Conservation (phyloP, 2,797 vertebrate genomes). For the Clarias pachynema region DNA sequence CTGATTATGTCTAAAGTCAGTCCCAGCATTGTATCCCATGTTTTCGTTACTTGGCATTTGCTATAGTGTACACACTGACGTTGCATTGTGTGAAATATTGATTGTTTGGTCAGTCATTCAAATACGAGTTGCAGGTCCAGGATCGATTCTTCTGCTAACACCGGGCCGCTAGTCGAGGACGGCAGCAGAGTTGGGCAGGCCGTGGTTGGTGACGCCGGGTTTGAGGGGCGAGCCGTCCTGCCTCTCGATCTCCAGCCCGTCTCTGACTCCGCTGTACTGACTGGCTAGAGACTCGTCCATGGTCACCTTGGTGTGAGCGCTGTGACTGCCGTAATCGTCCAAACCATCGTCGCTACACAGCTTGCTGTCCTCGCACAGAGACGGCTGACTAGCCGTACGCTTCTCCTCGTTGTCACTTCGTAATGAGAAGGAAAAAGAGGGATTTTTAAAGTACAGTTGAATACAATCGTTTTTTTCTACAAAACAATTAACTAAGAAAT, state of each 20-base stretch:
- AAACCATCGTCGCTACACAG: slow-evolving; percentile 84
- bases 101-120: slow-evolving; percentile 47
- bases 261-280: slow-evolving; percentile 85
- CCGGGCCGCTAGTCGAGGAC: slow-evolving; percentile 75
- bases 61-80: slow-evolving; percentile 48
- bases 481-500: not conserved
- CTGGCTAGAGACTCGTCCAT: slow-evolving; percentile 88
- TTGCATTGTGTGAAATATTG: slow-evolving; percentile 29
- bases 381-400: slow-evolving; percentile 84
- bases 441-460: not conserved
- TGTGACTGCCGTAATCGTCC: slow-evolving; percentile 84
- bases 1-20: slow-evolving; percentile 45
- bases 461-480: not conserved
- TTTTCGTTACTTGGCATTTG: slow-evolving; percentile 39
- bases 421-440: slow-evolving; percentile 3
- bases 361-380: slow-evolving; percentile 87
- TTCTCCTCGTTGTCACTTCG: slow-evolving; percentile 89
- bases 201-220: slow-evolving; percentile 64
- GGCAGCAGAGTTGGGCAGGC: slow-evolving; percentile 74
- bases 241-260: slow-evolving; percentile 69
- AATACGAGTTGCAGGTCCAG: slow-evolving; percentile 64
- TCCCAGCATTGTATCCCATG: slow-evolving; percentile 40
- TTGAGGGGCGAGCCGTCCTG: slow-evolving; percentile 78
- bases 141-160: slow-evolving; percentile 56
- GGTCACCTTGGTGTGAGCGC: slow-evolving; percentile 85